Evolutionary conservation across 2,888 invertebrate species (phyloP).

Genomic region (Sphaerophoria rueppellii): DNA sequence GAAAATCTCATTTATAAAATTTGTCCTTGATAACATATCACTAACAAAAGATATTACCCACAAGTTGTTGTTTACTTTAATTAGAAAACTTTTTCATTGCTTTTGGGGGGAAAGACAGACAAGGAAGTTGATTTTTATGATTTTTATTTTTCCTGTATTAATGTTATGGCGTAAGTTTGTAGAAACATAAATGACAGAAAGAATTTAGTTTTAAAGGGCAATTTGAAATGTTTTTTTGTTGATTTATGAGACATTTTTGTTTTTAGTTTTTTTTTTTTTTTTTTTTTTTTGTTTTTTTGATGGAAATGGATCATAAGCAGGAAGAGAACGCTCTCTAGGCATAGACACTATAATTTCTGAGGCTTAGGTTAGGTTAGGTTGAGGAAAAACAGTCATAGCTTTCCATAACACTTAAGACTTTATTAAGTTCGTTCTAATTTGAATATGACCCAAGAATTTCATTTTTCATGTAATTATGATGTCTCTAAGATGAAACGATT

Average conservation of each 20-base stretch:
- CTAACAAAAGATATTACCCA: not conserved
- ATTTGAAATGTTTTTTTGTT: slow-evolving; percentile 16
- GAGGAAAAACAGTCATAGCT: too few species aligned
- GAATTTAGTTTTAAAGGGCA: slow-evolving; percentile 23
- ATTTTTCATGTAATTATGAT: not conserved
- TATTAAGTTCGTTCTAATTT: slow-evolving; percentile 34
- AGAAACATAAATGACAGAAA: slow-evolving; percentile 8
- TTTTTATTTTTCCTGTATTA: not conserved
- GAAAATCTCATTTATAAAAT: slow-evolving; percentile 4
- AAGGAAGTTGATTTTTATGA: slow-evolving; percentile 9
- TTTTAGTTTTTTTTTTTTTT: not conserved
- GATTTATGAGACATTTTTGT: slow-evolving; percentile 19
- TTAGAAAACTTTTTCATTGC: slow-evolving; percentile 64
- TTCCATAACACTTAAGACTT: not conserved
- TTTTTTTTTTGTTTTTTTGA: not conserved
- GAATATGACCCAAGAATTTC: not conserved
- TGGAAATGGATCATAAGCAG: too few species aligned
- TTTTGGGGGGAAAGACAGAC: not conserved
- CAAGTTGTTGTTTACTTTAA: slow-evolving; percentile 25
- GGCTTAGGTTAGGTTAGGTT: too few species aligned
- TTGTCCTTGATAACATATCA: not conserved
- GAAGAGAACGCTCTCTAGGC: too few species aligned
- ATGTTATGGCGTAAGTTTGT: slow-evolving; percentile 22
- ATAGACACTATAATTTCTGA: too few species aligned
- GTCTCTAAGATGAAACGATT: slow-evolving; percentile 26